Evolutionary conservation across 35 echinoderm and acorn worm genomes (phyloP).

Genomic region (Hemicentrotus pulcherrimus): DNA sequence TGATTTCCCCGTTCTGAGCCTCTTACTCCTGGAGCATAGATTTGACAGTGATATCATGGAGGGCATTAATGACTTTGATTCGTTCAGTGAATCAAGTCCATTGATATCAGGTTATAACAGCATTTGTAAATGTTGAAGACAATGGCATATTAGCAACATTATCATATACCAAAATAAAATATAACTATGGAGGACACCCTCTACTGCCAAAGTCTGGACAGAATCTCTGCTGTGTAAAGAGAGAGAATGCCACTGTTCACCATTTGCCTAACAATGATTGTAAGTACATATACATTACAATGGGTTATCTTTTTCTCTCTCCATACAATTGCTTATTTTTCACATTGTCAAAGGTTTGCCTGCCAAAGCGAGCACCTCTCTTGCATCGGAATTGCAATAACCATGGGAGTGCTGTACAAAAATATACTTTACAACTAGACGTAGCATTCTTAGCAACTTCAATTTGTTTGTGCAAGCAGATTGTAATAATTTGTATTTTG

Average conservation of each 20-base stretch:
- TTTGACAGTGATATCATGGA: background rate
- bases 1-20: background rate
- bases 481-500: too few relatives aligned
- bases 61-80: background rate
- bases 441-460: too few relatives aligned
- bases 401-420: background rate
- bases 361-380: background rate
- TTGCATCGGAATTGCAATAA: background rate
- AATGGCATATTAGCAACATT: background rate
- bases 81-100: background rate
- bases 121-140: background rate
- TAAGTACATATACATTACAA: background rate
- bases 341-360: background rate
- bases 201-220: background rate
- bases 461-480: too few relatives aligned
- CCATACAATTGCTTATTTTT: background rate
- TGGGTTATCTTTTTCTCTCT: background rate
- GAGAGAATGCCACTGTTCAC: background rate
- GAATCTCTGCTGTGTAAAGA: background rate
- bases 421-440: too few relatives aligned
- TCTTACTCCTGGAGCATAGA: background rate
- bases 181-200: constrained; percentile 21
- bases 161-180: background rate
- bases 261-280: constrained; percentile 31
- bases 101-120: background rate